These are phyloP conservation scores for Leptodactylus fallax DNA, from an alignment of 2,797 vertebrate genomes.

Conservation along the genomic window DNA sequence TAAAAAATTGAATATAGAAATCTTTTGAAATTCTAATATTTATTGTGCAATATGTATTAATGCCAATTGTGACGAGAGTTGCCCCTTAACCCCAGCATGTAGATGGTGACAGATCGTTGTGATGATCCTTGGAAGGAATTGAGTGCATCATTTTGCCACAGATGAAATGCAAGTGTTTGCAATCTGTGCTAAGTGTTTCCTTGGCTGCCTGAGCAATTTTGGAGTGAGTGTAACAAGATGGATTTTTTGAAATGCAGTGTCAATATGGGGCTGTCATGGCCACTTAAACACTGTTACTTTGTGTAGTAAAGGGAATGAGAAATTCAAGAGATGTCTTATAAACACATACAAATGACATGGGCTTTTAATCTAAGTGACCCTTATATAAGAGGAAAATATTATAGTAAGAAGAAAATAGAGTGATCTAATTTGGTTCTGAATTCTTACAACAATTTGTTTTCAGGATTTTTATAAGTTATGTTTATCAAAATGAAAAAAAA, in stretches of 20 bases:
- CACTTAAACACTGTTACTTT: constrained; percentile 22
- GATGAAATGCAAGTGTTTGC: constrained; percentile 19
- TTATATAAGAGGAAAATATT: no score
- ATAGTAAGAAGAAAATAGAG: no score
- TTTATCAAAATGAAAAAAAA: no score
- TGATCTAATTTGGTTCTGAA: no score
- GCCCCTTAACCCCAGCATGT: neutral
- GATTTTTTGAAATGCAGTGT: neutral
- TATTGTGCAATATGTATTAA: neutral
- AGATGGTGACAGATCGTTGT: neutral
- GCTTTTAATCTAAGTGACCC: neutral
- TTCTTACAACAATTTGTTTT: no score
- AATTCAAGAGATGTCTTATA: neutral
- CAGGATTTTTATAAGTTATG: no score
- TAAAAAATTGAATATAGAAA: neutral
- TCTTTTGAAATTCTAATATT: neutral
- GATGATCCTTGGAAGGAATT: constrained; percentile 16
- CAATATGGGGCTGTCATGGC: constrained; percentile 25
- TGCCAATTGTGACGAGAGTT: neutral
- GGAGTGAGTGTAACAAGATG: neutral
- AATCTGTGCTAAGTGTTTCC: constrained; percentile 7
- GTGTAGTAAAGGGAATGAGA: neutral
- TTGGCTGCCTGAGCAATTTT: constrained; percentile 7
- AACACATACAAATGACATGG: neutral
- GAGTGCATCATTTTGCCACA: neutral